These are phyloP conservation scores for Calameuta filiformis DNA, from an alignment of 2,888 invertebrate genomes.

Conservation along the genomic window DNA sequence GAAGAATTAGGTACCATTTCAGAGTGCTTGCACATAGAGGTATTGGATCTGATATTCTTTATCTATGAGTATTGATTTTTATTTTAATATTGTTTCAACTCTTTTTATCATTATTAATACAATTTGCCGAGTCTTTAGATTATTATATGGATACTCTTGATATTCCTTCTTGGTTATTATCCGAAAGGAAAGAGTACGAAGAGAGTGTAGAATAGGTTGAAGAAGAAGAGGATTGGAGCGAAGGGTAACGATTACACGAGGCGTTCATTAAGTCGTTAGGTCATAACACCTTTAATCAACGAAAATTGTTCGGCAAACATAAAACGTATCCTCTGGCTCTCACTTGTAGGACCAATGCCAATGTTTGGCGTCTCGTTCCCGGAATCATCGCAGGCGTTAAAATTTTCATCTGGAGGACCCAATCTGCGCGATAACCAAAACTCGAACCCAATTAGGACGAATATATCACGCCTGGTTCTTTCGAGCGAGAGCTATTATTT, in stretches of 20 bases:
- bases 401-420: neutral
- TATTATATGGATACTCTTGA: neutral
- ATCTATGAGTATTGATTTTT: neutral
- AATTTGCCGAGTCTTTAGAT: neutral
- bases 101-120: too few species aligned
- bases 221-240: neutral
- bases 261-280: constrained; percentile 32
- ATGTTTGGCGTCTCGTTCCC: neutral
- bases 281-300: constrained; percentile 32
- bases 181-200: neutral
- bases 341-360: neutral
- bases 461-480: neutral
- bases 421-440: neutral
- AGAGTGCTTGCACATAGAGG: neutral
- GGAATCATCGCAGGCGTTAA: neutral
- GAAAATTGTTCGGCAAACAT: constrained; percentile 32
- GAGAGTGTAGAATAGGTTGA: neutral
- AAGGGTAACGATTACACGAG: constrained; percentile 7
- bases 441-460: neutral
- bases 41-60: neutral
- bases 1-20: neutral
- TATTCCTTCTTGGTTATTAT: neutral
- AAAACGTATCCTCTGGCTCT: constrained; percentile 17
- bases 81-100: neutral
- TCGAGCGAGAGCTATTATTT: neutral